phyloP scores from a whole-genome alignment of 2,113 vertebrate genomes.

The Cepphus grylle region DNA sequence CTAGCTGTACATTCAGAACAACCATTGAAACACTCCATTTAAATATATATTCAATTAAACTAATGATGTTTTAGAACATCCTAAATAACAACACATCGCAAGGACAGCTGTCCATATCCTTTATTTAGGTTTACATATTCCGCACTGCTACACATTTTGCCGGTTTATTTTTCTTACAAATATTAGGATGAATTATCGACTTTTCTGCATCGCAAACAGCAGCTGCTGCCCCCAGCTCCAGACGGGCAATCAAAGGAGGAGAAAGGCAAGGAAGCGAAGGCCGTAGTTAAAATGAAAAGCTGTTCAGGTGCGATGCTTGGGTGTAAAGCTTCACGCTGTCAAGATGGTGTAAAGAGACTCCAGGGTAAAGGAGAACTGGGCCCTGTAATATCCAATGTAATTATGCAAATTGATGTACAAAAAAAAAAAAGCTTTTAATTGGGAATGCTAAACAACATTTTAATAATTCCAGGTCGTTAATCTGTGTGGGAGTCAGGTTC shows the following conservation, averaged over 20 bases:
- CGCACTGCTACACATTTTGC: neutral
- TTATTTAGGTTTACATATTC: neutral
- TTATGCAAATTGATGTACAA: neutral
- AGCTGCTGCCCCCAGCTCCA: neutral
- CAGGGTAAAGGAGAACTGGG: neutral
- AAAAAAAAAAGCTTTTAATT: neutral
- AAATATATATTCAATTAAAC: slow-evolving; percentile 63
- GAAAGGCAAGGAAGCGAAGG: neutral
- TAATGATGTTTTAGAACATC: slow-evolving; percentile 65
- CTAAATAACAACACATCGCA: slow-evolving; percentile 39
- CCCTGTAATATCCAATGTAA: neutral
- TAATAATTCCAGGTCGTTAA: neutral
- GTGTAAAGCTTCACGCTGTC: neutral
- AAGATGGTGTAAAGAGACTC: neutral
- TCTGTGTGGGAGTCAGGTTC: neutral
- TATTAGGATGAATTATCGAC: neutral
- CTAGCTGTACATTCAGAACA: slow-evolving; percentile 52
- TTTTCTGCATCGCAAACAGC: neutral
- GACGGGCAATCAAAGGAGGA: neutral
- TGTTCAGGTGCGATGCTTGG: neutral
- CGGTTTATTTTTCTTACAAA: neutral
- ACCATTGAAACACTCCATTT: slow-evolving; percentile 35
- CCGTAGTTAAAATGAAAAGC: neutral
- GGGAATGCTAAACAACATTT: neutral
- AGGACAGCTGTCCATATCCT: slow-evolving; percentile 64